Percentiles rank a stretch among this genome's conserved stretches.
Conservation (phyloP, 2,797 vertebrate species). For the Philypnodon macrostomus region DNA sequence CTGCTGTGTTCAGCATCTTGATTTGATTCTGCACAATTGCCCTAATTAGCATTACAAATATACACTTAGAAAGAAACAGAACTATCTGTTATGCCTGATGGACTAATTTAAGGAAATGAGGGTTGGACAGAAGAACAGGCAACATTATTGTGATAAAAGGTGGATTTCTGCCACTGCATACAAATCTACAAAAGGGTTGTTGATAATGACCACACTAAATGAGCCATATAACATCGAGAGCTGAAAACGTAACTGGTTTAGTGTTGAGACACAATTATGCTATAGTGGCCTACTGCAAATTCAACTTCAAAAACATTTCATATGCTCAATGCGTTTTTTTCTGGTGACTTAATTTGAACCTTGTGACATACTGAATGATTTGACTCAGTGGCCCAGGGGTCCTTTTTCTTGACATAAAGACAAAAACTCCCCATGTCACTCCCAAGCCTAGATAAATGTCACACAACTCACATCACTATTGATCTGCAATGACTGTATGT, state of each 20-base stretch:
- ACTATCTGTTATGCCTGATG: slow-evolving; percentile 54
- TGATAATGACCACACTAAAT: neutral
- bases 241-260: neutral
- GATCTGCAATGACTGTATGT: too few relatives aligned
- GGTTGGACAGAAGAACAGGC: slow-evolving; percentile 18
- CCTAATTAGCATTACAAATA: slow-evolving; percentile 73
- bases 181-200: neutral
- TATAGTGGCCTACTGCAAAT: too few relatives aligned
- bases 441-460: too few relatives aligned
- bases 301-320: too few relatives aligned
- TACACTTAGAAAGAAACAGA: slow-evolving; percentile 52
- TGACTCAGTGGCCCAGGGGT: too few relatives aligned
- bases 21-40: slow-evolving; percentile 65
- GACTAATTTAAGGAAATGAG: slow-evolving; percentile 46
- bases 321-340: too few relatives aligned
- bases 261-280: too few relatives aligned
- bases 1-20: slow-evolving; percentile 65
- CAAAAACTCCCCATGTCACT: too few relatives aligned
- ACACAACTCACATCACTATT: too few relatives aligned
- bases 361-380: too few relatives aligned
- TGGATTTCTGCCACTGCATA: slow-evolving; percentile 9
- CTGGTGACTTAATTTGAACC: too few relatives aligned
- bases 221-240: neutral
- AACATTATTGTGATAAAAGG: slow-evolving; percentile 39
- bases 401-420: too few relatives aligned